These are phyloP conservation scores for Fukomys damarensis DNA, from an alignment of 2,113 vertebrate genomes.

Conservation along the genomic window DNA sequence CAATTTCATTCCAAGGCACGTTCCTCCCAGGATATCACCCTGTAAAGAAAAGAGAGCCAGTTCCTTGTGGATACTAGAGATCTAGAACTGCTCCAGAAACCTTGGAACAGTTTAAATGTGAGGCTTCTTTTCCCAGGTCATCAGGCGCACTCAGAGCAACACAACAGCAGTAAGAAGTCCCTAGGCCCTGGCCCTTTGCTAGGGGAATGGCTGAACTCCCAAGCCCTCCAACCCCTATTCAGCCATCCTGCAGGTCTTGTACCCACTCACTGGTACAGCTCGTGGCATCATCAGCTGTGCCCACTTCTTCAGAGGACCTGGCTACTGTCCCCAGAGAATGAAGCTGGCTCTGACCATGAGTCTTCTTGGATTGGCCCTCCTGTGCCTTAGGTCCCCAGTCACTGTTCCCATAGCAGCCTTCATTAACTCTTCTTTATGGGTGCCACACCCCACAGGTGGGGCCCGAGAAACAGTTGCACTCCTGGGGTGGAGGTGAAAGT, in stretches of 20 bases:
- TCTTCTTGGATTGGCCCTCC: neutral
- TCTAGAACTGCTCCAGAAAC: conserved; percentile 9
- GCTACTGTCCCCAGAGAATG: neutral
- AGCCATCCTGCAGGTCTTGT: neutral
- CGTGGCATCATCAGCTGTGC: neutral
- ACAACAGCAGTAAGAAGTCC: neutral
- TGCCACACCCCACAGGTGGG: neutral
- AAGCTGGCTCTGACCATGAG: neutral
- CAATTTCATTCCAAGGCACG: neutral
- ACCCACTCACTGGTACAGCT: neutral
- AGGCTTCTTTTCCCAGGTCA: neutral
- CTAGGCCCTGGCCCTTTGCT: neutral
- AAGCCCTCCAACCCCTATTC: neutral
- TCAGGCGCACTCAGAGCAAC: neutral
- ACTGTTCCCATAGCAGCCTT: neutral
- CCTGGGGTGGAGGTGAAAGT: neutral
- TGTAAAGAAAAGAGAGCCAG: neutral
- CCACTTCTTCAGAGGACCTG: neutral
- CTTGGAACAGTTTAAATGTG: neutral
- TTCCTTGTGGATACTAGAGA: neutral
- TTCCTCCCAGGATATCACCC: neutral
- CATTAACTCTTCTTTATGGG: neutral
- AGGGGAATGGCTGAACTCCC: neutral
- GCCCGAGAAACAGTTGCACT: neutral
- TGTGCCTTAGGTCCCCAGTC: neutral